Conservation (phyloP, 2,888 invertebrate genomes). For the Lasioglossum villosulum region DNA sequence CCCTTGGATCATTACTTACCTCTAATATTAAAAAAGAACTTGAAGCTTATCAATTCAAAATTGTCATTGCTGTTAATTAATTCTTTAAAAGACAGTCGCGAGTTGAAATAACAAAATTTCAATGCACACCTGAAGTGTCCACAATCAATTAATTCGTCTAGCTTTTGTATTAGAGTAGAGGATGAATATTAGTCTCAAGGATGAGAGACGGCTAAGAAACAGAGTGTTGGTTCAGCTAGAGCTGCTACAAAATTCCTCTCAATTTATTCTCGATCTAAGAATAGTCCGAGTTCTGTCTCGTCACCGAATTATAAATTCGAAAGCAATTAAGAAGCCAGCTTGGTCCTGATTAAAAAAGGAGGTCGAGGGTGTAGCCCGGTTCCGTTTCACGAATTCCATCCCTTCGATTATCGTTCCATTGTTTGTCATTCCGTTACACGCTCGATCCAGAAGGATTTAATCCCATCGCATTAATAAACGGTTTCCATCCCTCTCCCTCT, state of each 20-base stretch:
- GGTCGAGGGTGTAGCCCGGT: constrained; percentile 28
- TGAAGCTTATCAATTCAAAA: neutral
- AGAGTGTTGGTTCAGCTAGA: neutral
- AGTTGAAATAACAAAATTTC: neutral
- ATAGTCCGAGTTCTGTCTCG: neutral
- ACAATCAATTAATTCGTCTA: neutral
- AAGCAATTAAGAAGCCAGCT: constrained; percentile 25
- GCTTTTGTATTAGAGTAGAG: neutral
- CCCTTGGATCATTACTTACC: no score
- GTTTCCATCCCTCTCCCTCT: constrained; percentile 21
- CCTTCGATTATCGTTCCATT: constrained; percentile 56
- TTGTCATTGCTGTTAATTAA: no score
- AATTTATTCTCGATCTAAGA: neutral
- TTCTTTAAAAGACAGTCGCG: no score
- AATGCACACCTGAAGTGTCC: neutral
- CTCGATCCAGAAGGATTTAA: constrained; percentile 56
- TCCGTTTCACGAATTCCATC: constrained; percentile 49
- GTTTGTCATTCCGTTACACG: constrained; percentile 61
- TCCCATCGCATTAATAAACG: constrained; percentile 62
- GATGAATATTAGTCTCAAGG: neutral
- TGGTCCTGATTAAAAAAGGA: constrained; percentile 33
- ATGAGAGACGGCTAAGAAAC: neutral
- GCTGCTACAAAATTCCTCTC: neutral
- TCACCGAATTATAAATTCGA: constrained; percentile 16
- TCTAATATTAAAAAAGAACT: neutral